A percentile compares a stretch with the other conserved stretches of the same genome.
Conservation (phyloP, 2,113 vertebrate species). For the Grallaria varia region DNA sequence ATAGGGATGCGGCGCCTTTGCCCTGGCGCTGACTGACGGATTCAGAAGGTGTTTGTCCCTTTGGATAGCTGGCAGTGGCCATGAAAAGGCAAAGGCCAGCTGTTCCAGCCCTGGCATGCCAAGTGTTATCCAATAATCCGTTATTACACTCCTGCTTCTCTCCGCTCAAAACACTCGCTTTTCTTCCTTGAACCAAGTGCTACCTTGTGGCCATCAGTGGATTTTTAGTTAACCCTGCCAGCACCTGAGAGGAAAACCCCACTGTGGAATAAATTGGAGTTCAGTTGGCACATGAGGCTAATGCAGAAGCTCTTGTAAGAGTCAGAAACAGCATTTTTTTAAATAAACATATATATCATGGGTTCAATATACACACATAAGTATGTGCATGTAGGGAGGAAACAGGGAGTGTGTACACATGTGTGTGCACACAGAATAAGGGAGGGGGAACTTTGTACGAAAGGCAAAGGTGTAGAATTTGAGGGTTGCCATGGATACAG, state of each 20-base stretch:
- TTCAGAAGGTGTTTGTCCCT: background rate
- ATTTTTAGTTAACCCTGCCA: background rate
- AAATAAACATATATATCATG: background rate
- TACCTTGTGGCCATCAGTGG: constrained; percentile 34
- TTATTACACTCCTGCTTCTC: background rate
- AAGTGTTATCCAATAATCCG: background rate
- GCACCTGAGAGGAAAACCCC: background rate
- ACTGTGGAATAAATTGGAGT: background rate
- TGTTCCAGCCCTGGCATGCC: background rate
- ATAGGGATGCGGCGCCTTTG: background rate
- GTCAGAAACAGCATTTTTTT: background rate
- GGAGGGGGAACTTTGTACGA: constrained; percentile 33
- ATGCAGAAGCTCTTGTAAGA: background rate
- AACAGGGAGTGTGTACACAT: background rate
- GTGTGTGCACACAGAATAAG: background rate
- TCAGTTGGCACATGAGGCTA: background rate
- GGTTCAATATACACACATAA: background rate
- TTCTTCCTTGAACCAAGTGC: constrained; percentile 41
- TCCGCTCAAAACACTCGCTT: background rate
- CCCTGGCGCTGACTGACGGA: fast-evolving
- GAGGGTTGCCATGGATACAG: constrained; percentile 69
- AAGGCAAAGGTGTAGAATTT: constrained; percentile 69
- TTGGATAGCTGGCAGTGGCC: background rate
- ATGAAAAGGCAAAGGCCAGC: background rate
- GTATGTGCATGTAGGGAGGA: background rate